Evolutionary conservation across 2,888 invertebrate genomes (phyloP).

Genomic region (Nycteola revayana): DNA sequence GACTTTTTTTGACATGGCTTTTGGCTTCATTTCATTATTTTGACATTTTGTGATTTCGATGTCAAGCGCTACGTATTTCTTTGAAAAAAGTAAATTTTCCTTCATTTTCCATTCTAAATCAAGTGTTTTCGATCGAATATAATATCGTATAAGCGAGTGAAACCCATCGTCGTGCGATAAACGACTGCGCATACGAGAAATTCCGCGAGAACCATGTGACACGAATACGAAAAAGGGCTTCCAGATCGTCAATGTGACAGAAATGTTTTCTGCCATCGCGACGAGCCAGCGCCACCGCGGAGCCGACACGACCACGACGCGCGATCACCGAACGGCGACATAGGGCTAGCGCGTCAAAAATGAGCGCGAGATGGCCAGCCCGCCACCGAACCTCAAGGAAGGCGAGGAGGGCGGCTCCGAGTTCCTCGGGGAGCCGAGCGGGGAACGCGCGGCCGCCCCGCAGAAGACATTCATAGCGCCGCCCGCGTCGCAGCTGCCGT

Average conservation of each 20-base stretch:
- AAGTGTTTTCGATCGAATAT: constrained; percentile 52
- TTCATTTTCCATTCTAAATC: constrained; percentile 50
- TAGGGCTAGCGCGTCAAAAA: constrained; percentile 77
- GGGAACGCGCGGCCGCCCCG: constrained; percentile 74
- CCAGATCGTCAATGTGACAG: constrained; percentile 82
- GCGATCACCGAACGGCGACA: constrained; percentile 68
- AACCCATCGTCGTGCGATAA: constrained; percentile 37
- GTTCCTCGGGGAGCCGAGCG: constrained; percentile 69
- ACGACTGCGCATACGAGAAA: constrained; percentile 53
- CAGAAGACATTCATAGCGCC: constrained; percentile 77
- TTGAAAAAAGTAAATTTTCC: constrained; percentile 63
- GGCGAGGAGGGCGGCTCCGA: constrained; percentile 75
- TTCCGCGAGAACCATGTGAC: constrained; percentile 79
- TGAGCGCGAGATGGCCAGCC: constrained; percentile 81
- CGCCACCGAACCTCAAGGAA: constrained; percentile 79
- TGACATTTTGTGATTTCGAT: constrained; percentile 81
- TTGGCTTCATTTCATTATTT: constrained; percentile 81
- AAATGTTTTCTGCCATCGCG: constrained; percentile 81
- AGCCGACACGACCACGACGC: constrained; percentile 61
- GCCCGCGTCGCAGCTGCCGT: constrained; percentile 69
- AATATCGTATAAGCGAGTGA: constrained; percentile 38
- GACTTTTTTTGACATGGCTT: constrained; percentile 79
- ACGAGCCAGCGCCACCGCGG: constrained; percentile 68
- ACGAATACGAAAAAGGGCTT: constrained; percentile 81
- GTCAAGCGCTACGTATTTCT: constrained; percentile 81